A percentile compares a stretch with the other conserved stretches of the same genome.
These are phyloP conservation scores for Portevinia maculata DNA, from an alignment of 2,888 invertebrate genomes.

Conservation along the genomic window DNA sequence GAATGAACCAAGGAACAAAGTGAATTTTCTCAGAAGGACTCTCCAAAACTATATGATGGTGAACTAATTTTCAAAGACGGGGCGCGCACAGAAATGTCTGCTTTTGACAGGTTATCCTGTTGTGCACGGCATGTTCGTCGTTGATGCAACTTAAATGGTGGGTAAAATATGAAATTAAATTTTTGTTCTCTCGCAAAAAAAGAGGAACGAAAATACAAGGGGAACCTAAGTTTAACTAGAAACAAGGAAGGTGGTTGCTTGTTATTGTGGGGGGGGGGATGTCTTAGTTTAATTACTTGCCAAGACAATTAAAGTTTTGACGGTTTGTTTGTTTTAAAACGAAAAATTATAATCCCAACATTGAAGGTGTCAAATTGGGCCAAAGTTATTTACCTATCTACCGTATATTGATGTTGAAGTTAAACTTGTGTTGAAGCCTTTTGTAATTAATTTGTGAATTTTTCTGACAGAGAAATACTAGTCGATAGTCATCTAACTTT, in stretches of 20 bases:
- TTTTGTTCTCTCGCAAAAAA: constrained; percentile 19
- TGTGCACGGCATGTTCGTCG: constrained; percentile 52
- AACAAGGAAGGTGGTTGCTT: constrained; percentile 11
- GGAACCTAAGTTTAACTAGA: constrained; percentile 29
- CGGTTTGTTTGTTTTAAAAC: constrained; percentile 45
- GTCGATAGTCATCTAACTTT: background rate
- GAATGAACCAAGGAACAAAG: constrained; percentile 56
- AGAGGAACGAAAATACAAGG: constrained; percentile 6
- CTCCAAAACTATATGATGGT: constrained; percentile 54
- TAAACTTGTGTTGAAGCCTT: constrained; percentile 43
- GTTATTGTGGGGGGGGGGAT: constrained; percentile 13
- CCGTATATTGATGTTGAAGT: constrained; percentile 11
- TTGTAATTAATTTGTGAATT: constrained; percentile 43
- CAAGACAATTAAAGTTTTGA: constrained; percentile 70
- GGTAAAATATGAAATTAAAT: constrained; percentile 59
- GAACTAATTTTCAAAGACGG: constrained; percentile 60
- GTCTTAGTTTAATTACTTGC: constrained; percentile 64
- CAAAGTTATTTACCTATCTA: background rate
- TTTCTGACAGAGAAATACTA: constrained; percentile 36
- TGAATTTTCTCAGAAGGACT: constrained; percentile 62
- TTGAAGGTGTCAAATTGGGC: background rate
- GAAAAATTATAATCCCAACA: constrained; percentile 4
- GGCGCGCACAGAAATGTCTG: constrained; percentile 64
- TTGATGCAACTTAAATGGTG: constrained; percentile 60
- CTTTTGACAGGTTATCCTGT: constrained; percentile 69